Conservation (phyloP, 2,797 vertebrate genomes). For the Morelia viridis region DNA sequence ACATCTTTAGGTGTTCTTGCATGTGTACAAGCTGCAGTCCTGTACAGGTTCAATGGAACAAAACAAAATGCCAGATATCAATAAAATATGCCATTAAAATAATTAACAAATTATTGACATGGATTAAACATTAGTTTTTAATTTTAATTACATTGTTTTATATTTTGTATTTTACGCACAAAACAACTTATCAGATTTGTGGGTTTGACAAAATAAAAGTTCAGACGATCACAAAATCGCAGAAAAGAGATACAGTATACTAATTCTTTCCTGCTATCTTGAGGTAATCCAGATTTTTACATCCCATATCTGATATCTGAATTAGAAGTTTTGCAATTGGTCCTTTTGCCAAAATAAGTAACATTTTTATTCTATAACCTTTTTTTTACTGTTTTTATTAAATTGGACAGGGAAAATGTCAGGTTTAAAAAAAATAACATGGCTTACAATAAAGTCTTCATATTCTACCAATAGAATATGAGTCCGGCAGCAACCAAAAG, state of each 20-base stretch:
- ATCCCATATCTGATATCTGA: background rate
- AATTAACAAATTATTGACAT: background rate
- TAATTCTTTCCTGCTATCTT: background rate
- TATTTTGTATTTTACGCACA: background rate
- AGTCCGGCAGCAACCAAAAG: background rate
- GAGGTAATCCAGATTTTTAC: background rate
- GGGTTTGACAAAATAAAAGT: background rate
- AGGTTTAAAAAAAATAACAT: background rate
- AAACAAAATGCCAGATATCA: background rate
- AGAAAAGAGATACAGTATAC: background rate
- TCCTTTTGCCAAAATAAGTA: background rate
- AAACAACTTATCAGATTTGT: background rate
- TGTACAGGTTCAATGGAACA: background rate
- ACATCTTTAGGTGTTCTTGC: background rate
- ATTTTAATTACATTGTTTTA: background rate
- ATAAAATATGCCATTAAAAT: background rate
- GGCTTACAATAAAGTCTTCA: background rate
- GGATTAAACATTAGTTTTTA: background rate
- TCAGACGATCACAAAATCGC: background rate
- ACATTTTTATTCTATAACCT: background rate
- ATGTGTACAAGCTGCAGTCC: background rate
- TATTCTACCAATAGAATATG: background rate
- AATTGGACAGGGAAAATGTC: background rate
- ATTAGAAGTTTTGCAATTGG: background rate
- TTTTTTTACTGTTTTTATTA: background rate